phyloP scores from a whole-genome alignment of 2,797 vertebrate genomes.

The Stomatorhinus walkeri region DNA sequence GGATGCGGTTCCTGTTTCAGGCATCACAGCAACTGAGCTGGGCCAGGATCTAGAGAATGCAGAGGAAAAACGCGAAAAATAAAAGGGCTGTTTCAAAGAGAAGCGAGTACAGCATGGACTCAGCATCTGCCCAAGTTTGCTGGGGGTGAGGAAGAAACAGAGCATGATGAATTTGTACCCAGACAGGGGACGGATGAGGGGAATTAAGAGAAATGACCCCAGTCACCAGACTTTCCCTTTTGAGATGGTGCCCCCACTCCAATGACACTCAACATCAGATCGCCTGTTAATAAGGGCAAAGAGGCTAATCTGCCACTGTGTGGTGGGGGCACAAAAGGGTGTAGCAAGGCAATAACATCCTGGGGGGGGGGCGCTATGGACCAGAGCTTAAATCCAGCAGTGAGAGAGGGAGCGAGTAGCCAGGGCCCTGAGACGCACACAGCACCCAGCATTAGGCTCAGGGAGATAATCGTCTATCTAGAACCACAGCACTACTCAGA shows the following conservation, averaged over 20 bases:
- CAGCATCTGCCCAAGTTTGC: not conserved
- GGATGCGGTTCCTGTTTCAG: not conserved
- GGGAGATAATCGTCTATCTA: not conserved
- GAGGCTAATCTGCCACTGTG: not conserved
- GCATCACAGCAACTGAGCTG: not conserved
- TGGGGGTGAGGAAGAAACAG: not conserved
- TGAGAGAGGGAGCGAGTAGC: not conserved
- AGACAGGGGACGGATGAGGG: not conserved
- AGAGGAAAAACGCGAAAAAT: not conserved
- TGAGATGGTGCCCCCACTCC: not conserved
- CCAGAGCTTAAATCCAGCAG: not conserved
- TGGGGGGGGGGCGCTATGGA: not conserved
- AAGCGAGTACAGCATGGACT: not conserved
- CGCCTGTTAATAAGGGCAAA: not conserved
- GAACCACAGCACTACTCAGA: not conserved
- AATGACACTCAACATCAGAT: not conserved
- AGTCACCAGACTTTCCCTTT: not conserved
- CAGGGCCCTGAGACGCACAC: not conserved
- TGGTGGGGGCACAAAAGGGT: not conserved
- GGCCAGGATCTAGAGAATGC: not conserved
- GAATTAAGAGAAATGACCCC: not conserved
- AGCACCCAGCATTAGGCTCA: not conserved
- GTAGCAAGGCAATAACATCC: not conserved
- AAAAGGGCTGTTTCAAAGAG: not conserved
- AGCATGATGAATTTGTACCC: not conserved